These are phyloP conservation scores for Bostrychus sinensis DNA, from an alignment of 2,113 vertebrate species.

Conservation along the genomic window DNA sequence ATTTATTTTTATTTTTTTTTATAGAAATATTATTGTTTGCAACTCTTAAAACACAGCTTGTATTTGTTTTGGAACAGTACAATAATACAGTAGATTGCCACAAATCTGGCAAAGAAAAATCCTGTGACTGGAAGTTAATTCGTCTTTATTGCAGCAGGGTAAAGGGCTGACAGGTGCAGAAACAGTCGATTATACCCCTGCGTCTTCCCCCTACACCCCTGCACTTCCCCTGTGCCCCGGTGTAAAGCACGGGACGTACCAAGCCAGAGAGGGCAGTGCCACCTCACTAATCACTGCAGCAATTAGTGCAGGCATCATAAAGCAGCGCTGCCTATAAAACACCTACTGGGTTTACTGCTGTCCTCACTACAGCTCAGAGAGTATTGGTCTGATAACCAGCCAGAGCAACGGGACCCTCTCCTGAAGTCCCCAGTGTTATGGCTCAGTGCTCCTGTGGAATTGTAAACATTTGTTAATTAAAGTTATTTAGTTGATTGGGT, in stretches of 20 bases:
- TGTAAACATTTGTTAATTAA: constrained; percentile 71
- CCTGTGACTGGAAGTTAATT: constrained; percentile 67
- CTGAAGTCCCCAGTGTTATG: constrained; percentile 38
- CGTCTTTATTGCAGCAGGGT: constrained; percentile 69
- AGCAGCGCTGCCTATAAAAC: constrained; percentile 69
- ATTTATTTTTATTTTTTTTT: too few relatives aligned
- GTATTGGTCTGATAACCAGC: constrained; percentile 65
- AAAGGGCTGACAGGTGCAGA: constrained; percentile 71
- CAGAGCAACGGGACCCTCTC: constrained; percentile 51
- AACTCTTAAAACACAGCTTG: too few relatives aligned
- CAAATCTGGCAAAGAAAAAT: too few relatives aligned
- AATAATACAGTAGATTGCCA: too few relatives aligned
- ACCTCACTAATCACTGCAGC: constrained; percentile 77
- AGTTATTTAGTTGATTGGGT: constrained; percentile 63
- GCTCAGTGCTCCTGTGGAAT: constrained; percentile 51
- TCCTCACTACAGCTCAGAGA: constrained; percentile 55
- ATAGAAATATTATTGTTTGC: too few relatives aligned
- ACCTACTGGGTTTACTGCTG: constrained; percentile 66
- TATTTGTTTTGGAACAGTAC: too few relatives aligned
- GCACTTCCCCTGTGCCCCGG: constrained; percentile 34
- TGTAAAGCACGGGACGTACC: constrained; percentile 44
- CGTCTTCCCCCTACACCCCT: constrained; percentile 52
- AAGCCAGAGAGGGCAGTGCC: constrained; percentile 54
- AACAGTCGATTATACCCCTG: constrained; percentile 71
- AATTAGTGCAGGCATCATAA: constrained; percentile 75